Percentiles rank a stretch among this genome's conserved stretches.
Conservation (phyloP, 2,888 invertebrate genomes). For the Lochmaea crataegi region DNA sequence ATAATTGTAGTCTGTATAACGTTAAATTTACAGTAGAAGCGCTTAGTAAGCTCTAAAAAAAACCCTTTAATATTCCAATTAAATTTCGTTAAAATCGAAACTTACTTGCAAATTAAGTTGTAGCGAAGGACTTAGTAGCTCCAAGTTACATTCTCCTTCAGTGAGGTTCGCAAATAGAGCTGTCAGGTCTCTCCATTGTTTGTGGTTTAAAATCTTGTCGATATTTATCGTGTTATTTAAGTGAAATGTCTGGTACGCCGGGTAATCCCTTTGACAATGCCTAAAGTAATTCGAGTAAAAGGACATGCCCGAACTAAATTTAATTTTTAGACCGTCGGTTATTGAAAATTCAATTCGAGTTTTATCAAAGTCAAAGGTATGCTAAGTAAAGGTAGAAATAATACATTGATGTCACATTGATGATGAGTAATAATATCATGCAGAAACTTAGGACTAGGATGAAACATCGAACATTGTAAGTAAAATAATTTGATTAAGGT, state of each 20-base stretch:
- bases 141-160: constrained; percentile 69
- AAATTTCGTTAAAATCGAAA: not conserved
- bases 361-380: not conserved
- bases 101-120: constrained; percentile 70
- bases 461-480: constrained; percentile 17
- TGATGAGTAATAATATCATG: constrained; percentile 20
- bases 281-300: constrained; percentile 62
- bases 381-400: not conserved
- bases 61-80: not conserved
- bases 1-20: constrained; percentile 68
- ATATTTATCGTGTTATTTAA: constrained; percentile 77
- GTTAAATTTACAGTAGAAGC: constrained; percentile 73
- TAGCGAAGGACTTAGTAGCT: constrained; percentile 71
- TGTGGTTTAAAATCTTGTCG: constrained; percentile 74
- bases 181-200: constrained; percentile 71
- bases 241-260: constrained; percentile 80
- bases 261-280: constrained; percentile 77
- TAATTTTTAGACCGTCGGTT: not conserved
- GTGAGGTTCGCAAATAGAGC: constrained; percentile 63
- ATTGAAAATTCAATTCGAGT: not conserved
- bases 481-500: constrained; percentile 28
- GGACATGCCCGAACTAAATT: not conserved
- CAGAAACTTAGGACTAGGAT: not conserved
- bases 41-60: constrained; percentile 64
- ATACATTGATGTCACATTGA: constrained; percentile 8